Base-by-base conservation (phyloP, 2,888 invertebrate genomes). In the Eucriotettix oculatus region DNA sequence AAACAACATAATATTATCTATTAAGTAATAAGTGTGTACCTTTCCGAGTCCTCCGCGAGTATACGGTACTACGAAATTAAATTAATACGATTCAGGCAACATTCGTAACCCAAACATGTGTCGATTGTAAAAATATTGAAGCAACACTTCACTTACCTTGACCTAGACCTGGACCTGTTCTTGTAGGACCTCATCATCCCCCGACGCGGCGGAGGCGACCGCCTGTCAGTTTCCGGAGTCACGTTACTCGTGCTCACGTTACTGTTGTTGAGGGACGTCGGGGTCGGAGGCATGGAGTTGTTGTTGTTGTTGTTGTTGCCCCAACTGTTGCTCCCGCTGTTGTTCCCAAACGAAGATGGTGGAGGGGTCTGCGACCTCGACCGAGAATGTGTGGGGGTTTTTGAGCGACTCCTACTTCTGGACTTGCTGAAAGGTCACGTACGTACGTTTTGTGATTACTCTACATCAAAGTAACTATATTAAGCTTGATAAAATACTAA, bases 381-480 rank as follows among this genome's bases (percentile, higher is more conserved):
- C 29, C 58, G 59, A 17, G 61, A 61, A 29, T 57, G 56, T 10
- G 60, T 58, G 9, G 58, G 61, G 42, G 61, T 54, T 44, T 62
- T 74, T 17, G 84, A 78, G 61, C 78, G 75, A 66, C 79, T 79
- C 59, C 78, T 70, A 72, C 54, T 78, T 73, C 67, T 80, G 64
- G 69, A 75, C 64, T 59, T 64, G 52, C 61, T 63, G 60, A n/a
- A 62, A 59, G n/a, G 10, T 44, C 16, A 58, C 9, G 3, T 52
- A n/a, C 53, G 48, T 16, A 57, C 57, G 16, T 12, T 2, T 29
- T 29, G 29, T 7, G 7, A 29, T 29, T 2, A 29, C 2, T 5
- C 7, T 29, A 29, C 29, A 29, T 7, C 2, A 29, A 29, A 29
- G 29, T 7, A 5, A 5, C 29, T 29, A 29, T 29, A 29, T 29